phyloP scores from a whole-genome alignment of 2,888 invertebrate genomes.

The Nyleta sp. region DNA sequence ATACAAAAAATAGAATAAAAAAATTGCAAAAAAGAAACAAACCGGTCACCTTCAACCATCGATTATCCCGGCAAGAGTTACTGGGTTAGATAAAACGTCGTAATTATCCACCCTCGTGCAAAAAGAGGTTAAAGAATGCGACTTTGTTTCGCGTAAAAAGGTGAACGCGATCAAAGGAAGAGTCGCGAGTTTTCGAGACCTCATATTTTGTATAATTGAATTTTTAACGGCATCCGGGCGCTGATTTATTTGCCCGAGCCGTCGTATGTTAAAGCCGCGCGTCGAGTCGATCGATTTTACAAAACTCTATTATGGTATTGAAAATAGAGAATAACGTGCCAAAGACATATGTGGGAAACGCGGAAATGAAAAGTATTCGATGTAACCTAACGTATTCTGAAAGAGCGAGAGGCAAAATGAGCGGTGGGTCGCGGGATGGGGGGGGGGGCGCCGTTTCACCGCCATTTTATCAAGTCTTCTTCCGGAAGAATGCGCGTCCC shows the following conservation, averaged over 20 bases:
- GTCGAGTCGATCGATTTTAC: constrained; percentile 52
- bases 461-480: constrained; percentile 72
- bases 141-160: background rate
- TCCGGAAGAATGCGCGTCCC: constrained; percentile 73
- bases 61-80: constrained; percentile 2
- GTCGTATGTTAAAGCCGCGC: constrained; percentile 27
- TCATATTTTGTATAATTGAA: constrained; percentile 54
- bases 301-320: constrained; percentile 59
- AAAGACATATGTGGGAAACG: constrained; percentile 56
- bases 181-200: constrained; percentile 20
- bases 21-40: background rate
- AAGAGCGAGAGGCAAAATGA: background rate
- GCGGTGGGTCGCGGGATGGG: background rate
- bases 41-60: constrained; percentile 1
- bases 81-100: constrained; percentile 8
- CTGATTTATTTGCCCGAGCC: constrained; percentile 47
- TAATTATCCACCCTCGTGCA: background rate
- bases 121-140: no score
- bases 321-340: constrained; percentile 47
- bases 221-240: constrained; percentile 40
- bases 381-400: constrained; percentile 52
- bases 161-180: constrained; percentile 12
- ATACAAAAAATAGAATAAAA: background rate
- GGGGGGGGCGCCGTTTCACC: constrained; percentile 12
- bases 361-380: constrained; percentile 59